Evolutionary conservation across 2,113 vertebrate genomes (phyloP).

Genomic region (Hymenochirus boettgeri): DNA sequence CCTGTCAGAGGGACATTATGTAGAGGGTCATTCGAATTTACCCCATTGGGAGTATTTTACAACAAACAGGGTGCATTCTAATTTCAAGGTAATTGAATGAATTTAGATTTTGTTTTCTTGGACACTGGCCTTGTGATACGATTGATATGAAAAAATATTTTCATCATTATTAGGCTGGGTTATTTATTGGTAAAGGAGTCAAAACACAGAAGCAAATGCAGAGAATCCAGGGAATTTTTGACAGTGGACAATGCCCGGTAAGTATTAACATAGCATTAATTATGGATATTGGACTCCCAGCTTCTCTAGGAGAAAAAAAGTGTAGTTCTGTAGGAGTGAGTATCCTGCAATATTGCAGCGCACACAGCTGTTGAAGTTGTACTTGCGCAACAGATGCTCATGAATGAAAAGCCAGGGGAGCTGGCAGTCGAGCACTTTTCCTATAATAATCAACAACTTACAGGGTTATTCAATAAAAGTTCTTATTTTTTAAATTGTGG

Average conservation of each 20-base stretch:
- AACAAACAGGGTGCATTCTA: constrained; percentile 54
- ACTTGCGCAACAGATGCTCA: too few species aligned
- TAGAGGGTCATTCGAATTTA: constrained; percentile 49
- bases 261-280: too few species aligned
- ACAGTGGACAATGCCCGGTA: constrained; percentile 52
- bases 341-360: too few species aligned
- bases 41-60: constrained; percentile 49
- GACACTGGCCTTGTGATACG: not conserved
- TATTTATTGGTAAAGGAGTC: constrained; percentile 54
- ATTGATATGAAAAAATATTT: not conserved
- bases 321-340: too few species aligned
- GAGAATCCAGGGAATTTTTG: constrained; percentile 56
- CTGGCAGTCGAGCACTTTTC: too few species aligned
- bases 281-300: too few species aligned
- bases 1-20: constrained; percentile 45
- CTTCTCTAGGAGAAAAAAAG: too few species aligned
- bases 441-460: too few species aligned
- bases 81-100: constrained; percentile 47
- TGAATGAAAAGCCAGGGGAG: too few species aligned
- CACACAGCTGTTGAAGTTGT: too few species aligned
- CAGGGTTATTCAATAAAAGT: too few species aligned
- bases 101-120: not conserved
- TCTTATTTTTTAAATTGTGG: too few species aligned
- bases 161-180: constrained; percentile 48
- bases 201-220: constrained; percentile 47